Conservation (phyloP, 2,797 vertebrate genomes). For the Pseudomugil gertrudae region DNA sequence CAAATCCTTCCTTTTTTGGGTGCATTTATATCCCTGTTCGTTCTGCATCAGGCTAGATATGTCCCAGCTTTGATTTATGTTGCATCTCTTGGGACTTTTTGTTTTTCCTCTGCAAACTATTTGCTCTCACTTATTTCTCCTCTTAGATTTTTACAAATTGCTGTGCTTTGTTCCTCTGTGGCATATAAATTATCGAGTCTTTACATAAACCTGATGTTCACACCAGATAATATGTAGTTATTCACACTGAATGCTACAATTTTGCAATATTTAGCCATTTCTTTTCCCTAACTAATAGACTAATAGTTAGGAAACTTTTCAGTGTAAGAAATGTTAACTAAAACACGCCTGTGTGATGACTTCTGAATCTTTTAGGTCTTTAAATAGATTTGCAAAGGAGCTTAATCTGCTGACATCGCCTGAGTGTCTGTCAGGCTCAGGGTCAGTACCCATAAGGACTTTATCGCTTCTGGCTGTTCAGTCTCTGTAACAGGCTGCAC, state of each 20-base stretch:
- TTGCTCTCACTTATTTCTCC: conserved; percentile 32
- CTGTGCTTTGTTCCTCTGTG: conserved; percentile 17
- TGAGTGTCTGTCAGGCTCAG: conserved; percentile 53
- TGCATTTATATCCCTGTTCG: conserved; percentile 24
- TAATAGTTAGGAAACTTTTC: neutral
- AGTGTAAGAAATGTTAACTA: conserved; percentile 15
- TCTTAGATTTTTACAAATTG: conserved; percentile 17
- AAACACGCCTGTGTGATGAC: conserved; percentile 45
- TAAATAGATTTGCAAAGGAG: conserved; percentile 71
- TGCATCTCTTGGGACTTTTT: conserved; percentile 41
- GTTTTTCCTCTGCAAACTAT: conserved; percentile 34
- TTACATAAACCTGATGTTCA: conserved; percentile 2
- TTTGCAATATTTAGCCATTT: too few relatives aligned
- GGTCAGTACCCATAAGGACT: conserved; percentile 60
- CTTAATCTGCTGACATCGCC: conserved; percentile 70
- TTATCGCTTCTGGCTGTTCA: conserved; percentile 60
- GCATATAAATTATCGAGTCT: neutral
- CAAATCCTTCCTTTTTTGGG: conserved; percentile 78
- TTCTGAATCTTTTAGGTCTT: conserved; percentile 49
- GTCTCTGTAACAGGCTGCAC: conserved; percentile 24
- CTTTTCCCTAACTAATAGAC: too few relatives aligned
- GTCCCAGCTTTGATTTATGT: conserved; percentile 58
- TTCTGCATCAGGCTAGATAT: conserved; percentile 34
- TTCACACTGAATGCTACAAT: neutral
- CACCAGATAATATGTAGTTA: neutral